Conservation (phyloP, 2,113 vertebrate genomes). For the Ranitomeya imitator region DNA sequence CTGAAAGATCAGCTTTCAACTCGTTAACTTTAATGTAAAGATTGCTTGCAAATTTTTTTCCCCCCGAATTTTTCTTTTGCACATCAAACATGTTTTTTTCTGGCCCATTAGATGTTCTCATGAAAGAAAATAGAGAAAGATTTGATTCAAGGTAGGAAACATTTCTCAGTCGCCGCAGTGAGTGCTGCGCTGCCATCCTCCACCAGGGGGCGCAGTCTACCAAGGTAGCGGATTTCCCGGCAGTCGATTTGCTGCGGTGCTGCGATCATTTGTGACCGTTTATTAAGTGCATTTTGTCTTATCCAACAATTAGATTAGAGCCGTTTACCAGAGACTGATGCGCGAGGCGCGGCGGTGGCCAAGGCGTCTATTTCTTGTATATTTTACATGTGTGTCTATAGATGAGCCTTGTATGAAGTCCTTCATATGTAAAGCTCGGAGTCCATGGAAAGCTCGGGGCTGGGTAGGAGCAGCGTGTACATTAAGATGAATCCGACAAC, state of each 20-base stretch:
- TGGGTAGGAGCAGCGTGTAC: background rate
- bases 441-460: background rate
- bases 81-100: constrained; percentile 41
- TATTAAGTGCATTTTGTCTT: constrained; percentile 5
- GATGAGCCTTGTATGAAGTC: background rate
- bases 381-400: background rate
- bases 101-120: constrained; percentile 34
- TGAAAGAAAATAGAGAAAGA: constrained; percentile 30
- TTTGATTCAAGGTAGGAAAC: constrained; percentile 7
- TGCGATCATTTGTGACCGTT: background rate
- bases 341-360: background rate
- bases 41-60: constrained; percentile 33
- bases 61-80: background rate
- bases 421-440: background rate
- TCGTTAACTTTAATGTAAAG: constrained; percentile 41
- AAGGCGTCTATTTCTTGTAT: background rate
- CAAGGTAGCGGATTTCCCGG: constrained; percentile 8
- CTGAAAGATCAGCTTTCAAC: constrained; percentile 24
- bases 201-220: constrained; percentile 48
- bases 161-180: background rate
- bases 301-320: background rate
- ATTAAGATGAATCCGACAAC: background rate
- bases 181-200: background rate
- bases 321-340: background rate
- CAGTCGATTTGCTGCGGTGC: background rate